Conservation (phyloP, 2,797 vertebrate species). For the Rhinophrynus dorsalis region DNA sequence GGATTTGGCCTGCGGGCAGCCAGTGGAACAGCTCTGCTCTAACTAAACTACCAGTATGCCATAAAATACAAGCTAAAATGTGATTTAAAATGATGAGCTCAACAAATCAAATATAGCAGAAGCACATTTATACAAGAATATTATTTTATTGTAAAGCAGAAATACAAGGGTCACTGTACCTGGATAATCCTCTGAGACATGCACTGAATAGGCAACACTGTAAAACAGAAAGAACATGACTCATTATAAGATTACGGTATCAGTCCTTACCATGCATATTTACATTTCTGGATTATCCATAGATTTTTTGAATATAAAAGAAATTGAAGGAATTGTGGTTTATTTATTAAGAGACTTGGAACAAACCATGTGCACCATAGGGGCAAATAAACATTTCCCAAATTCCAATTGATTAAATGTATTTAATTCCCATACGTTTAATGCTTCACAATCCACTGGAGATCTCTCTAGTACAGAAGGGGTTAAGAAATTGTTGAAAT, state of each 20-base stretch:
- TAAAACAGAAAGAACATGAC: constrained; percentile 45
- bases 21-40: neutral
- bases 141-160: neutral
- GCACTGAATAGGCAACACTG: constrained; percentile 83
- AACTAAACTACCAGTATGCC: neutral
- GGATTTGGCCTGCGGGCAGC: neutral
- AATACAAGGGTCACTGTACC: constrained; percentile 65
- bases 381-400: no score
- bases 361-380: no score
- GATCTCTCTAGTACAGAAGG: no score
- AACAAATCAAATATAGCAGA: neutral
- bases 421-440: no score
- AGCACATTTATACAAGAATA: neutral
- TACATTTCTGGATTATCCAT: neutral
- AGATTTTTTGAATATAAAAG: no score
- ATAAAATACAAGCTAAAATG: neutral
- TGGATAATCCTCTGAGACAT: constrained; percentile 89
- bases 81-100: neutral
- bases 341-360: no score
- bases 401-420: no score
- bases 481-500: no score
- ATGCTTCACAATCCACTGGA: no score
- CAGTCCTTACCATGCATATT: neutral
- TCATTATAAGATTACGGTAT: neutral
- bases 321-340: no score